Base-by-base conservation (phyloP, 2,797 vertebrate genomes). In the Neoniphon sammara region DNA sequence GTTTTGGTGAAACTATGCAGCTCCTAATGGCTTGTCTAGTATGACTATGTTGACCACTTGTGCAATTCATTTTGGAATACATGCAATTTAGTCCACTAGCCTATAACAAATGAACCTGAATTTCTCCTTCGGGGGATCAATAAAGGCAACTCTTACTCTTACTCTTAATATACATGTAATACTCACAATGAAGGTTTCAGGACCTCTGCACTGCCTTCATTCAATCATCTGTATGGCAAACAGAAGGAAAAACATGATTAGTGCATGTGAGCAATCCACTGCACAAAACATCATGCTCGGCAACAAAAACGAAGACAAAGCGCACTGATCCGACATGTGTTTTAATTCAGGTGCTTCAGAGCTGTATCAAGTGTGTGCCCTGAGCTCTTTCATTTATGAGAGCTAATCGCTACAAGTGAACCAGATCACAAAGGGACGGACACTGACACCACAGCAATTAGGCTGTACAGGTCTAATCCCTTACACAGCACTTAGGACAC, bases 381-480 rank as follows among this genome's bases (percentile, higher is more conserved):
- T 59, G 65, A 62, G 59, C 58, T 68, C 65, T 57, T 82, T 80
- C 78, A 75, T 87, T 88, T 87, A 88, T 39, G 66, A 87, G 69
- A 85, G 72, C 85, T 88, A 85, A 92, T 92, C 88, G 83, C 78
- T 85, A 77, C 68, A 81, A 84, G 79, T 77, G 80, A 89, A 87
- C 70, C 75, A 21, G 75, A 86, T 87, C 86, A 86, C 88, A 89
- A 78, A 81, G 88, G 85, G 90, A 89, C 77, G 76, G 87, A 71
- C 83, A 87, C 85, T 83, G 90, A 92, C 88, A 91, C 82, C 81
- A 86, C 70, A 85, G 89, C 87, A 89, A 92, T 91, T 90, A 90
- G 68, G 53, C 12, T 68, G 65, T 66, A 66, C 77, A 66, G 78
- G 77, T 81, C 89, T 90, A 89, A 92, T 90, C 89, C 87, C 85